Percentiles rank a stretch among this genome's conserved stretches.
phyloP scores from a whole-genome alignment of 2,113 vertebrate species.

The Cryptotis parvus region DNA sequence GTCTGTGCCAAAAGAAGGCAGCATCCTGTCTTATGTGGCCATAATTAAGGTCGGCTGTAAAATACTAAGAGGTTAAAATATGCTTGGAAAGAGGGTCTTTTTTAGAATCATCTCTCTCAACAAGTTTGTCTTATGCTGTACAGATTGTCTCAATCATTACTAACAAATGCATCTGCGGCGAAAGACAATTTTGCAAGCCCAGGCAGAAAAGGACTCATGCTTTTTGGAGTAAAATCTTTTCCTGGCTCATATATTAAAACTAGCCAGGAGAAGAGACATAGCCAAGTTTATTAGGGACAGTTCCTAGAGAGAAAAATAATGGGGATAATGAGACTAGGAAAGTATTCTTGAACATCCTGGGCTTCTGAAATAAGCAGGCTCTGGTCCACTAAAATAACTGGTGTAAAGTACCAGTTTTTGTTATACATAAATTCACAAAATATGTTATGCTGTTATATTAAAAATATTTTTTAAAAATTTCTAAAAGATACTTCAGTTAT shows the following conservation, averaged over 20 bases:
- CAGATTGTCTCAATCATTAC: slow-evolving; percentile 75
- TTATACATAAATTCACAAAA: slow-evolving; percentile 43
- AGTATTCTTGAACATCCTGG: slow-evolving; percentile 67
- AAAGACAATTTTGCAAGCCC: slow-evolving; percentile 76
- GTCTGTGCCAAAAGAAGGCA: background rate
- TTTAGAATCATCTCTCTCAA: slow-evolving; percentile 62
- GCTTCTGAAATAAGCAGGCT: slow-evolving; percentile 70
- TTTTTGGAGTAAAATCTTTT: slow-evolving; percentile 77
- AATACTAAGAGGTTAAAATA: slow-evolving; percentile 54
- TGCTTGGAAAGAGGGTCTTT: slow-evolving; percentile 62
- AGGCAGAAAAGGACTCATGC: slow-evolving; percentile 72
- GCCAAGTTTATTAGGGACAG: slow-evolving; percentile 78
- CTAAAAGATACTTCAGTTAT: slow-evolving; percentile 25
- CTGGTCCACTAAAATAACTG: slow-evolving; percentile 39
- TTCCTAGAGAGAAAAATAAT: slow-evolving; percentile 75
- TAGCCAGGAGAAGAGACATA: slow-evolving; percentile 78
- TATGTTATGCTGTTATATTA: slow-evolving; percentile 19
- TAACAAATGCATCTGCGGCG: slow-evolving; percentile 73
- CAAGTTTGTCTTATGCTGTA: slow-evolving; percentile 50
- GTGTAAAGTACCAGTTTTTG: slow-evolving; percentile 57
- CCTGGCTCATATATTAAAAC: slow-evolving; percentile 80
- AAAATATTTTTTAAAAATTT: slow-evolving; percentile 40
- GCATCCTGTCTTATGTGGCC: background rate
- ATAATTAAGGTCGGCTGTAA: slow-evolving; percentile 23
- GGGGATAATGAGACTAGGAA: slow-evolving; percentile 77